phyloP scores from a whole-genome alignment of 2,797 vertebrate species.

The Darevskia nairensis region DNA sequence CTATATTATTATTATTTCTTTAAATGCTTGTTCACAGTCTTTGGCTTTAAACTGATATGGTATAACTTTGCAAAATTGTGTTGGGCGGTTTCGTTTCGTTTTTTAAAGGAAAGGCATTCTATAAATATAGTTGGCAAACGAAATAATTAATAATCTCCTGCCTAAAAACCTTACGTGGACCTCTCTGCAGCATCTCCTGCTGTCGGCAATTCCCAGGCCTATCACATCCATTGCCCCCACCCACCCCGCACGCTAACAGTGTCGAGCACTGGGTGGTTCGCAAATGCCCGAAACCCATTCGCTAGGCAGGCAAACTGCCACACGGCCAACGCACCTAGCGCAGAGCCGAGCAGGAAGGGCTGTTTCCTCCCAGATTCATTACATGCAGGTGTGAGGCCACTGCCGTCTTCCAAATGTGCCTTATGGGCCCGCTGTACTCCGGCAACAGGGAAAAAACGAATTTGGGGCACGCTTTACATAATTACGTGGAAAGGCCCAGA shows the following conservation, averaged over 20 bases:
- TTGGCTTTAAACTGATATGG: too few species aligned
- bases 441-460: background rate
- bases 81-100: background rate
- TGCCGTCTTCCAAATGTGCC: constrained; percentile 6
- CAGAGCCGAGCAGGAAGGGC: background rate
- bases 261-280: background rate
- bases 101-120: background rate
- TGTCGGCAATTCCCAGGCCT: background rate
- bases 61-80: background rate
- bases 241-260: background rate
- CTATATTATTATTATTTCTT: too few species aligned
- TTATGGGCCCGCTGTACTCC: background rate
- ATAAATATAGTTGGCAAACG: background rate
- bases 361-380: constrained; percentile 10
- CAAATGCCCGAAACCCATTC: background rate
- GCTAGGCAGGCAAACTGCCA: background rate
- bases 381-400: background rate
- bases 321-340: background rate
- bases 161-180: background rate
- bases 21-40: too few species aligned
- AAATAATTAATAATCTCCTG: background rate
- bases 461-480: constrained; percentile 42
- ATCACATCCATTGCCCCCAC: background rate
- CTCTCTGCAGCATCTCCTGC: background rate
- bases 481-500: constrained; percentile 13